phyloP scores from a whole-genome alignment of 2,797 vertebrate genomes.

The Aulostomus chinensis region DNA sequence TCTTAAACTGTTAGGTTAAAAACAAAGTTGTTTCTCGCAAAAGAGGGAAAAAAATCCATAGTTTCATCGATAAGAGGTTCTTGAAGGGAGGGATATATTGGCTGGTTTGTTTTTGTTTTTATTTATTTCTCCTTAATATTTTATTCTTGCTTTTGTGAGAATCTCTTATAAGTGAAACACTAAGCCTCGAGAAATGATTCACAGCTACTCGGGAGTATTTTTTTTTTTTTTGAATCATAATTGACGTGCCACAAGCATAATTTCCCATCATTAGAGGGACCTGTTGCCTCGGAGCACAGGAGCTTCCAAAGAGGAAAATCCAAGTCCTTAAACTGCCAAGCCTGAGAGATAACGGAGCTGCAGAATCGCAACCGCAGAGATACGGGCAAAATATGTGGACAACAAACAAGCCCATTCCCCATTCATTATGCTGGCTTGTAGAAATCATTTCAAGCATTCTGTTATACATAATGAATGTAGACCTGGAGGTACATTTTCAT shows the following conservation, averaged over 20 bases:
- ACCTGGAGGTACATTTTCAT: conserved; percentile 36
- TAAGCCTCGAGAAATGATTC: conserved; percentile 47
- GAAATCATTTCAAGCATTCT: conserved; percentile 41
- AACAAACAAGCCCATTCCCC: conserved; percentile 41
- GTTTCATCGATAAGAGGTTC: conserved; percentile 2
- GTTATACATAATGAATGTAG: conserved; percentile 51
- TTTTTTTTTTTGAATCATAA: conserved; percentile 34
- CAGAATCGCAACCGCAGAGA: conserved; percentile 30
- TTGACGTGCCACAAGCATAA: conserved; percentile 57
- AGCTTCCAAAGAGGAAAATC: conserved; percentile 46
- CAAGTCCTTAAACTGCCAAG: conserved; percentile 44
- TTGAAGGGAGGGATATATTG: background rate
- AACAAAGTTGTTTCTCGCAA: background rate
- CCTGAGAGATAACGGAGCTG: conserved; percentile 43
- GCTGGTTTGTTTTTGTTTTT: conserved; percentile 15
- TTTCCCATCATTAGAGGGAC: conserved; percentile 66
- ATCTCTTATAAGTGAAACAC: conserved; percentile 32
- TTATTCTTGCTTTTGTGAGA: conserved; percentile 21
- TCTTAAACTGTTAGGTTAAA: conserved; percentile 18
- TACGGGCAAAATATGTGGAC: conserved; percentile 39
- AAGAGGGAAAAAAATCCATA: conserved; percentile 8
- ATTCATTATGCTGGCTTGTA: conserved; percentile 36
- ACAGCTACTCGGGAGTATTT: conserved; percentile 41
- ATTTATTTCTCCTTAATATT: conserved; percentile 20
- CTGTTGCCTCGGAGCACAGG: conserved; percentile 57